Evolutionary conservation across 2,797 vertebrate species (phyloP), one percentile per base, ranked within the genome.

Genomic region (Micrastur ruficollis): DNA sequence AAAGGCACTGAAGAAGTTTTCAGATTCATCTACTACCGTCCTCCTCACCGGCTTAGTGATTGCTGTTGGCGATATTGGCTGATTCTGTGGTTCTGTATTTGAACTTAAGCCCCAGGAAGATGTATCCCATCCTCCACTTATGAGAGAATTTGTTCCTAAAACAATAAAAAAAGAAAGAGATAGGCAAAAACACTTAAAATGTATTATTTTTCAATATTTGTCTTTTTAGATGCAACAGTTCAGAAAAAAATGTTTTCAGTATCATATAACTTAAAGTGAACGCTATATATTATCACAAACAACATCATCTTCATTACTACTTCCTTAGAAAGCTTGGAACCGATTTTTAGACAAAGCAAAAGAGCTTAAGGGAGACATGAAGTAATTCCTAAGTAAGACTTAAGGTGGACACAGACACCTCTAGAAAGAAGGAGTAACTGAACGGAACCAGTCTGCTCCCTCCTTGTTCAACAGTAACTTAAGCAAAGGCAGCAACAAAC

Each of bases 1-100:
- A 98, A 99, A 99, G 98, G 99, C 98, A 99, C 98, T 99, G 96
- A 99, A 99, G 98, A 99, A 99, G 96, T 98, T 99, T 92, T 99
- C 99, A 0, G 99, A 99, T 94, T 99, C 99, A 92, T 99, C 99
- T 53, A 99, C 98, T 23, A 99, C 99, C 0, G 98, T 99, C 92
- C 99, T 98, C 81, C 99, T 99, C 84, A 99, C 99, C 0, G 99
- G 99, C 56, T 99, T 99, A 44, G 99, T 99, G 70, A 99, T 99
- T 89, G 99, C 99, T 93, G 98, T 99, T 13, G 99, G 99, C 0
- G 99, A 96, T n/a, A 82, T 47, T 2, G 98, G 98, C 75, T 98
- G 98, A 79, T 96, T 98, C 81, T 97, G 97, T 52, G 97, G 90
- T 73, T 98, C 97, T 63, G 98, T 96, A 56, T 98, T 98, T 8